Base-by-base conservation (phyloP, 2,113 vertebrate species). In the Leptosomus discolor region DNA sequence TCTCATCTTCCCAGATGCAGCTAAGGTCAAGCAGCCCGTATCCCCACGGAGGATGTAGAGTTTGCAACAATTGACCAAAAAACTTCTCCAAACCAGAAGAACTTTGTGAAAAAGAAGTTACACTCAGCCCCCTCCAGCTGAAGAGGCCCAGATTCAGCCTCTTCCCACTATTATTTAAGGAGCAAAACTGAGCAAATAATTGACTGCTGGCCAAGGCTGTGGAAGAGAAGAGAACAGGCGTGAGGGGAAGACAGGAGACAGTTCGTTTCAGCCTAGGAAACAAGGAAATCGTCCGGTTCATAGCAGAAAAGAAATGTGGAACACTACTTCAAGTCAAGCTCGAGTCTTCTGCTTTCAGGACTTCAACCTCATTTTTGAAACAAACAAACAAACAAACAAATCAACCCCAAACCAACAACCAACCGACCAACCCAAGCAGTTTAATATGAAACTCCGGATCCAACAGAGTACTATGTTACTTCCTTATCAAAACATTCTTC, bases 21-120 rank as follows among this genome's bases (percentile, higher is more conserved):
- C 61, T 26, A 26, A 12, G 12, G 27, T 56, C 27, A 77, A 41
- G 54, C 34, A 68, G 53, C 61, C 71, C 0, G 0, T 36, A 41
- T 16, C 11, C 18, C 36, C 29, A 16, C 5, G 23, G 46, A 67
- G 51, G 12, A 58, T 7, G 32, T 21, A 46, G 10, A 4, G 41
- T 77, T 48, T 85, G 60, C 68, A 74, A 56, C 30, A 53, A 46
- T 0, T 29, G 29, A 85, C 32, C 34, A 70, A 79, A 87, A 67
- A 19, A 3, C 21, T 90, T 67, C 36, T 84, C 21, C 67, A 80
- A 51, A 68, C 34, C 32, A n/a, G 37, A 91, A 73, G 7, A 79
- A 82, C 10, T 51, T 39, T 2, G 11, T 1, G 30, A 27, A 23
- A 67, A 56, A 50, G 20, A 56, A 36, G 8, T 34, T n/a, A 12